A percentile compares a stretch with the other conserved stretches of the same genome.
Evolutionary conservation across 2,113 vertebrate genomes (phyloP).

Genomic region (Psephotus haematonotus): DNA sequence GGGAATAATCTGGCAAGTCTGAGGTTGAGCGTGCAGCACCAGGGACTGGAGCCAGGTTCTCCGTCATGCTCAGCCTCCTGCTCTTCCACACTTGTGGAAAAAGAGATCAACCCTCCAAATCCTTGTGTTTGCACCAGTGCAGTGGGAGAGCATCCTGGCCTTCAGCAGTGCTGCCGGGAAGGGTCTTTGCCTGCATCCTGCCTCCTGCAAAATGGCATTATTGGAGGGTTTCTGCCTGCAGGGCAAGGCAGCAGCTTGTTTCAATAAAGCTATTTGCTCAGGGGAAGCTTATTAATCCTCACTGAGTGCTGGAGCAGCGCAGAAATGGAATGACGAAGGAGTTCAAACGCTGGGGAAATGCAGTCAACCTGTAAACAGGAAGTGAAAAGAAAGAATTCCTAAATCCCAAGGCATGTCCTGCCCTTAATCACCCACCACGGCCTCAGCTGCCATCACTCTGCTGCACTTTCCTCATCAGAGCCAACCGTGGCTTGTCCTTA

Average conservation of each 20-base stretch:
- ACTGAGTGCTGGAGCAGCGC: neutral
- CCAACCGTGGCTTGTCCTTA: neutral
- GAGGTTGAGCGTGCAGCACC: neutral
- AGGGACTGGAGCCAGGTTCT: neutral
- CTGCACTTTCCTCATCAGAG: neutral
- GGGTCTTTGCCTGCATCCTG: neutral
- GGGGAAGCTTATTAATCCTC: conserved; percentile 53
- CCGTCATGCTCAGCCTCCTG: neutral
- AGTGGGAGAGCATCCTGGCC: neutral
- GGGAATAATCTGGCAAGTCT: neutral
- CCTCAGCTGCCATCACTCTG: fast-evolving
- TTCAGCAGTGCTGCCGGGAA: neutral
- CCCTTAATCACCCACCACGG: neutral
- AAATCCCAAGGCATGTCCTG: conserved; percentile 43
- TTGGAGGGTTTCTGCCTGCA: neutral
- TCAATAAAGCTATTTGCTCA: conserved; percentile 7
- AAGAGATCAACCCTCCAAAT: neutral
- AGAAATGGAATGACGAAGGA: neutral
- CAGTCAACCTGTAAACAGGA: conserved; percentile 57
- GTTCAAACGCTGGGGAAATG: conserved; percentile 49
- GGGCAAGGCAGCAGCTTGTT: neutral
- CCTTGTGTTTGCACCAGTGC: neutral
- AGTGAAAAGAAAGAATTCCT: neutral
- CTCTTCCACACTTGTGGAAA: neutral
- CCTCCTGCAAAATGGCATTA: neutral